Conservation (phyloP, 2,113 vertebrate genomes). For the Lepus americanus region DNA sequence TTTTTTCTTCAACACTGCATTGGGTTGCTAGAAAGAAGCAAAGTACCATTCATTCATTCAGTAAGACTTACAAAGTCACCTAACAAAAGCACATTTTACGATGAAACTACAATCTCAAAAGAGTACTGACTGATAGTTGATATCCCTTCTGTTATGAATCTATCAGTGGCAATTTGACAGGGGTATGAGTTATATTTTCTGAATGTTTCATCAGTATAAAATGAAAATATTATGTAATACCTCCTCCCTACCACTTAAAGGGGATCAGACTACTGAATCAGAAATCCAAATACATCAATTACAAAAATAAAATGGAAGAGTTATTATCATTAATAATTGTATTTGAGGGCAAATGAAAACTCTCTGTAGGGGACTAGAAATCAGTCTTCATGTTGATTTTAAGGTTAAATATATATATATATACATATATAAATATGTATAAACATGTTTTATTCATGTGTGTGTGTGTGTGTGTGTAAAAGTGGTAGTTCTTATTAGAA, state of each 20-base stretch:
- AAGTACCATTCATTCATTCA: constrained; percentile 1
- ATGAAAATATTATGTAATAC: background rate
- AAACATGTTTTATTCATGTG: background rate
- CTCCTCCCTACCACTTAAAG: background rate
- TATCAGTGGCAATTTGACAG: background rate
- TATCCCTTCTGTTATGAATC: constrained; percentile 31
- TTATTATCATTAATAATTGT: background rate
- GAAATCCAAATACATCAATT: background rate
- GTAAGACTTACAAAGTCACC: background rate
- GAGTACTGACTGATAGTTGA: background rate
- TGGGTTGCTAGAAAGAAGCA: constrained; percentile 10
- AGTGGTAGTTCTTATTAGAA: background rate
- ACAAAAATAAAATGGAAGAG: constrained; percentile 14
- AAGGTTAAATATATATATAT: background rate
- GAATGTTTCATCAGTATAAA: constrained; percentile 12
- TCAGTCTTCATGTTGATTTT: background rate
- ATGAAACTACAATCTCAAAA: constrained; percentile 32
- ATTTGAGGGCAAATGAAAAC: constrained; percentile 29
- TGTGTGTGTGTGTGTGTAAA: background rate
- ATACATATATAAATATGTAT: background rate
- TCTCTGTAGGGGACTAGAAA: background rate
- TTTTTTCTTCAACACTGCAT: background rate
- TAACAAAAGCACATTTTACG: constrained; percentile 18
- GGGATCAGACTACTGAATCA: background rate
- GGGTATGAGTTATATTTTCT: background rate